These are phyloP conservation scores for Oxyscelio sp. DNA, from an alignment of 2,888 invertebrate species.

Conservation along the genomic window DNA sequence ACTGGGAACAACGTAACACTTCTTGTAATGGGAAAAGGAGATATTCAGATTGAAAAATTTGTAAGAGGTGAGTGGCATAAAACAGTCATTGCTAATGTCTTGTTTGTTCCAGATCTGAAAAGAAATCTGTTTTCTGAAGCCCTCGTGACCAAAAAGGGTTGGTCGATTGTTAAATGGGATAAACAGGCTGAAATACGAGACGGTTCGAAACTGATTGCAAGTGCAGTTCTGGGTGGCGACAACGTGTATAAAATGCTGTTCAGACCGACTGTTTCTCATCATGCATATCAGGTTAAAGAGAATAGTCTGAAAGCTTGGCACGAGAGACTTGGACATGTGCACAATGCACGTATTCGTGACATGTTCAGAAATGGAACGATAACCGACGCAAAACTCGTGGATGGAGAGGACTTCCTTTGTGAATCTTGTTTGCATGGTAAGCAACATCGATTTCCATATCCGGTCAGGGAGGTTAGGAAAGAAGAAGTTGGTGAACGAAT, in stretches of 20 bases:
- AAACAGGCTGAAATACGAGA: conserved; percentile 9
- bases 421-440: conserved; percentile 40
- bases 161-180: conserved; percentile 30
- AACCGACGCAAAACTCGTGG: background rate
- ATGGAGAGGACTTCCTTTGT: conserved; percentile 9
- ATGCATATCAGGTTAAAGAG: conserved; percentile 18
- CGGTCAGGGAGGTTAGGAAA: background rate
- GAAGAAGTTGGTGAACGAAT: conserved; percentile 28
- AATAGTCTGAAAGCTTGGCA: background rate
- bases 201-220: conserved; percentile 40
- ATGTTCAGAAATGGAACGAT: conserved; percentile 7
- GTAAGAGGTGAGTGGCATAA: conserved; percentile 41
- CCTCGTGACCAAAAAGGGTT: conserved; percentile 51
- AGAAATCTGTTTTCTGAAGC: conserved; percentile 64
- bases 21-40: conserved; percentile 7
- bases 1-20: conserved; percentile 52
- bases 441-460: conserved; percentile 34
- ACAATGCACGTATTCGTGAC: conserved; percentile 22
- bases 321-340: conserved; percentile 9
- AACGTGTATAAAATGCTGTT: conserved; percentile 62
- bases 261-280: conserved; percentile 15
- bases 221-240: conserved; percentile 37
- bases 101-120: conserved; percentile 57
- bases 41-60: conserved; percentile 17
- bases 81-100: conserved; percentile 53